Conservation (phyloP, 1,140 invertebrate species). For the Oncopodura yosiiana region DNA sequence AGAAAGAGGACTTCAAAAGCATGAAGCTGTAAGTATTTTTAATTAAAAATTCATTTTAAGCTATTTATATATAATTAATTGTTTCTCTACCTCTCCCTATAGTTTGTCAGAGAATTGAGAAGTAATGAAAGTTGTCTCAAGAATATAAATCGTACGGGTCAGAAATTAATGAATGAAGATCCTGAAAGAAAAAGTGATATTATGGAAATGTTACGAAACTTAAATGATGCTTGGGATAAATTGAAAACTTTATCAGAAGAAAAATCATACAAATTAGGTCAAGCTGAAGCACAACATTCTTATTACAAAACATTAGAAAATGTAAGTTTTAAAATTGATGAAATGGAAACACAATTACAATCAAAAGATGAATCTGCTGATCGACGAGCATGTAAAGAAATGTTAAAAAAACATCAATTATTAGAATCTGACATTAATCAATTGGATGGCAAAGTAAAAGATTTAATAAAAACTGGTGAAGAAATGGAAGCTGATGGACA, state of each 20-base stretch:
- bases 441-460: slow-evolving; percentile 64
- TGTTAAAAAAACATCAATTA: slow-evolving; percentile 73
- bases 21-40: no score
- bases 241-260: slow-evolving; percentile 61
- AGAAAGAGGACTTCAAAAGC: slow-evolving; percentile 88
- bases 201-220: slow-evolving; percentile 50
- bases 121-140: slow-evolving; percentile 81
- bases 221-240: slow-evolving; percentile 64
- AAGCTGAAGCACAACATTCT: slow-evolving; percentile 65
- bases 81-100: no score
- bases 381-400: slow-evolving; percentile 74
- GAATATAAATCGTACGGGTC: slow-evolving; percentile 67
- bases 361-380: slow-evolving; percentile 73
- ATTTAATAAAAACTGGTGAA: slow-evolving; percentile 65
- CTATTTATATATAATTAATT: no score
- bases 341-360: slow-evolving; percentile 60
- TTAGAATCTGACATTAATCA: slow-evolving; percentile 69
- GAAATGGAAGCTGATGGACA: slow-evolving; percentile 81
- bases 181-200: slow-evolving; percentile 58
- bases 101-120: slow-evolving; percentile 87
- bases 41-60: no score
- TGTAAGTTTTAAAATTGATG: slow-evolving; percentile 68
- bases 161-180: slow-evolving; percentile 56
- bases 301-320: slow-evolving; percentile 54
- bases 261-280: slow-evolving; percentile 66